Conservation (phyloP, 64 coral and sea anemone genomes). For the Actinia equina region DNA sequence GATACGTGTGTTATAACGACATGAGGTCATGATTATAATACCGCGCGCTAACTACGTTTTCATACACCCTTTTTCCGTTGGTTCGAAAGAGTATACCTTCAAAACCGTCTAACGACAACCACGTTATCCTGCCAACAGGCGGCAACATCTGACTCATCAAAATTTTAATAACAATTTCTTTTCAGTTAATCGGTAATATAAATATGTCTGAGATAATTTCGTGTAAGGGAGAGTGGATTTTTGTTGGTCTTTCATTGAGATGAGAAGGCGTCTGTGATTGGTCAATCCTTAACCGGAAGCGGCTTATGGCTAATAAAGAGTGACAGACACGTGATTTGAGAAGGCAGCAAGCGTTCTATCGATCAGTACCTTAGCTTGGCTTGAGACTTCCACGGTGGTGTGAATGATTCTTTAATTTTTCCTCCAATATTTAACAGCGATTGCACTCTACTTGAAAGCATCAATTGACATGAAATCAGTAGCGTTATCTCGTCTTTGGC, state of each 20-base stretch:
- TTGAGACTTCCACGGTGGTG: background rate
- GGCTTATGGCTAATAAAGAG: conserved; percentile 46
- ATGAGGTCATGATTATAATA: too few species aligned
- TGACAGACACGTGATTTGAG: conserved; percentile 52
- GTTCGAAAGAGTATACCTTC: background rate
- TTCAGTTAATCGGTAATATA: conserved; percentile 2
- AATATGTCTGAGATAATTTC: background rate
- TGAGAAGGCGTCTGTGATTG: conserved; percentile 22
- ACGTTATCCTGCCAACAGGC: conserved; percentile 2
- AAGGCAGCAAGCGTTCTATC: conserved; percentile 6
- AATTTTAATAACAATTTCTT: background rate
- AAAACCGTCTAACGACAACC: background rate
- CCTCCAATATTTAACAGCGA: background rate
- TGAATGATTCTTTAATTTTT: background rate
- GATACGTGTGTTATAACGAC: background rate
- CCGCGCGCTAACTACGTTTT: too few species aligned
- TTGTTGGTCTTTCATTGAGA: conserved; percentile 2
- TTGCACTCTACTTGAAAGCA: background rate
- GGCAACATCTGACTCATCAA: conserved; percentile 6
- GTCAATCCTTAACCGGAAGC: conserved; percentile 18
- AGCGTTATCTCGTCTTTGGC: background rate
- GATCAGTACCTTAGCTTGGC: conserved; percentile 5
- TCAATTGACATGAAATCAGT: conserved; percentile 21
- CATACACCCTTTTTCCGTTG: background rate
- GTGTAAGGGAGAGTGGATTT: background rate